Evolutionary conservation across 2,888 invertebrate species (phyloP).

Genomic region (Sesia apiformis): DNA sequence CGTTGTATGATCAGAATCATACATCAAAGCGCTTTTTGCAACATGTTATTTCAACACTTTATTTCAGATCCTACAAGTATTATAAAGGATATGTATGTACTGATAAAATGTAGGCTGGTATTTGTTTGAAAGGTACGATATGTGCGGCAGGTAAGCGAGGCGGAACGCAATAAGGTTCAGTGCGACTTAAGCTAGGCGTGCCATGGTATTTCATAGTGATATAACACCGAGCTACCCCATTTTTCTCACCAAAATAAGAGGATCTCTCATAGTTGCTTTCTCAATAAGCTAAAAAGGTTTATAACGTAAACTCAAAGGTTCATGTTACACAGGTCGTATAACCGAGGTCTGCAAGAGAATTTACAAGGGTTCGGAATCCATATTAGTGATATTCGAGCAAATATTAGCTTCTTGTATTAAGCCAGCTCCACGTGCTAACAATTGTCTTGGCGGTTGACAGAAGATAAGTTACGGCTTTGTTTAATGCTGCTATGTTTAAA

Average conservation of each 20-base stretch:
- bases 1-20: too few species aligned
- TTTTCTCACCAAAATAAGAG: not conserved
- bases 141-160: not conserved
- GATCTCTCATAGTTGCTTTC: not conserved
- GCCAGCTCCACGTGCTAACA: constrained; percentile 14
- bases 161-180: not conserved
- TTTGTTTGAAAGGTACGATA: not conserved
- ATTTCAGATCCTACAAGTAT: not conserved
- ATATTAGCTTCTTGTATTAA: constrained; percentile 11
- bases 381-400: constrained; percentile 14
- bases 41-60: not conserved
- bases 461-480: too few species aligned
- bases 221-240: not conserved
- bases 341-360: constrained; percentile 10
- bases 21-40: too few species aligned
- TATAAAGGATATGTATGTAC: not conserved
- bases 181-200: not conserved
- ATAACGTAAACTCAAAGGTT: not conserved
- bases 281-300: not conserved
- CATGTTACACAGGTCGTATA: not conserved
- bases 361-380: constrained; percentile 15
- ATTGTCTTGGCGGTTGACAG: constrained; percentile 8
- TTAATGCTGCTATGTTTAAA: too few species aligned
- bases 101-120: too few species aligned
- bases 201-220: not conserved